Base-by-base conservation (phyloP, 2,113 vertebrate genomes). In the Leucoraja erinaceus region DNA sequence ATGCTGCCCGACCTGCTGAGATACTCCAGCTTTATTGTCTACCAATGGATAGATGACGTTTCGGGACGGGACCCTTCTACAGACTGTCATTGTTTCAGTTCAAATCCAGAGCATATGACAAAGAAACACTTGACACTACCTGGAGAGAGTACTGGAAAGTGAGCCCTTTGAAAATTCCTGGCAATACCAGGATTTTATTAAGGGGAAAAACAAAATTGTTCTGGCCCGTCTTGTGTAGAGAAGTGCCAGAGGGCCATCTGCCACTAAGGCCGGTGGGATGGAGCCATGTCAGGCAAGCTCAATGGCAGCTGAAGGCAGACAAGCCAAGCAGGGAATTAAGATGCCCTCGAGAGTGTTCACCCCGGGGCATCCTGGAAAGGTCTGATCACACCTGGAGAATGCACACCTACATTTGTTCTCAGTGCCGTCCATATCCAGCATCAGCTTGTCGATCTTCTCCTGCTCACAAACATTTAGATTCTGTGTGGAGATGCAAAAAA, bases 391-490 rank as follows among this genome's bases (percentile, higher is more conserved):
- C 11, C 8, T 72, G 59, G 68, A 68, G 22, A 22, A 47, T 12
- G 54, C 54, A 76, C 22, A 95, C 98, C 98, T 97, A 99, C 99
- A 98, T 94, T 99, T 99, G 94, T 99, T 99, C 7, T 99, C 98
- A 0, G 98, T 97, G 84, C 98, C 99, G n/a, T 99, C 99, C 98
- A 99, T 99, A 93, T 98, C 98, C 76, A 99, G 95, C 99, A 99
- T 99, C 95, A 99, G 96, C 90, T 98, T 96, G 95, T 99, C 99
- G 1, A 99, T 97, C 96, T 99, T 99, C 83, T 97, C 97, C 95
- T 99, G 99, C 5, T 99, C 99, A 90, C 96, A 47, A 12, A 99
- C 99, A 0, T 54, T 98, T 94, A 99, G 77, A 25, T 97, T 96
- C 99, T 99, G 94, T 11, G 74, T 88, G 91, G 76, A 59, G 93